phyloP scores from a whole-genome alignment of 2,888 invertebrate genomes.

The Drosophila mimetica region DNA sequence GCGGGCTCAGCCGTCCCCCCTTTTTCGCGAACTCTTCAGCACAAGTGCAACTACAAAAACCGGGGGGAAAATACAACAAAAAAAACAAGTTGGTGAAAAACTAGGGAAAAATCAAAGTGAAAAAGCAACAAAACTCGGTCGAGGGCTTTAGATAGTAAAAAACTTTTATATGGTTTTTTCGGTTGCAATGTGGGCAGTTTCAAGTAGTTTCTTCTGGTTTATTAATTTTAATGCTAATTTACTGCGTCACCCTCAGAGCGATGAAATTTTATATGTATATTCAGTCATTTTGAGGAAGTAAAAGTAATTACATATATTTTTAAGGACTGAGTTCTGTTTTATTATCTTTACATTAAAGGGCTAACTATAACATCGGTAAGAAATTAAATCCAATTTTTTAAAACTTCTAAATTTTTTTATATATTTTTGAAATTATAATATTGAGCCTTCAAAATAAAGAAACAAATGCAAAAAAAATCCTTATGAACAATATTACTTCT shows the following conservation, averaged over 20 bases:
- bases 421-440: too few species aligned
- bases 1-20: slow-evolving; percentile 1
- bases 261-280: slow-evolving; percentile 3
- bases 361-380: too few species aligned
- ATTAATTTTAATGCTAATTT: slow-evolving; percentile 45
- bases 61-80: slow-evolving; percentile 12
- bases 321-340: too few species aligned
- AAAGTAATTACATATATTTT: not conserved
- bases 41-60: slow-evolving; percentile 22
- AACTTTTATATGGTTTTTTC: slow-evolving; percentile 24
- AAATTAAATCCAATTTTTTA: too few species aligned
- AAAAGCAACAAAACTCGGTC: slow-evolving; percentile 45
- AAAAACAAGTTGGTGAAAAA: not conserved
- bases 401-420: too few species aligned
- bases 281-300: not conserved
- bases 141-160: slow-evolving; percentile 27
- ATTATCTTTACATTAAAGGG: too few species aligned
- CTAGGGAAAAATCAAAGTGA: slow-evolving; percentile 29
- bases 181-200: not conserved
- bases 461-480: too few species aligned
- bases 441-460: too few species aligned
- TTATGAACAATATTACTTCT: too few species aligned
- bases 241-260: slow-evolving; percentile 5
- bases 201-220: slow-evolving; percentile 37
- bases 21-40: slow-evolving; percentile 16